Conservation (phyloP, 2,797 vertebrate genomes). For the Sardinella longiceps region DNA sequence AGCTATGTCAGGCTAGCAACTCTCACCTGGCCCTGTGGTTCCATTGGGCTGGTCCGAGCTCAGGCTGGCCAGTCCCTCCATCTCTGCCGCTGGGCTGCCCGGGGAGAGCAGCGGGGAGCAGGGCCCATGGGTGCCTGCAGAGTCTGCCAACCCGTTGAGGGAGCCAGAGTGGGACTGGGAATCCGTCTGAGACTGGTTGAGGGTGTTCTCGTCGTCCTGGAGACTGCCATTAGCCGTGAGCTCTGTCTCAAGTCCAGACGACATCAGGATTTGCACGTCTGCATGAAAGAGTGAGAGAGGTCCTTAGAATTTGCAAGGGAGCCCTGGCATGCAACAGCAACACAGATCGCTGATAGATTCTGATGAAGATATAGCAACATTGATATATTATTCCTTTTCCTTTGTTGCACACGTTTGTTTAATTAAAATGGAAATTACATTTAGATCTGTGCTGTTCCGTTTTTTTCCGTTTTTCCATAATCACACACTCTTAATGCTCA, state of each 20-base stretch:
- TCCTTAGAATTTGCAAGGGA: too few relatives aligned
- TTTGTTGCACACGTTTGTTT: too few relatives aligned
- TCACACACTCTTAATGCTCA: too few relatives aligned
- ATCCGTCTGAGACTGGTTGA: slow-evolving; percentile 64
- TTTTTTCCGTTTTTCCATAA: too few relatives aligned
- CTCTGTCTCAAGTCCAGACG: slow-evolving; percentile 71
- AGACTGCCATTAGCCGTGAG: slow-evolving; percentile 52
- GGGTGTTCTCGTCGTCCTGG: slow-evolving; percentile 64
- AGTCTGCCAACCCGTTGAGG: slow-evolving; percentile 55
- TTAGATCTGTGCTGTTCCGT: too few relatives aligned
- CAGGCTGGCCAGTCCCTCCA: slow-evolving; percentile 51
- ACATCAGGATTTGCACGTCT: slow-evolving; percentile 87
- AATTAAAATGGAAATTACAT: too few relatives aligned
- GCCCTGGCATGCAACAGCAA: too few relatives aligned
- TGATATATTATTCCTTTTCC: too few relatives aligned
- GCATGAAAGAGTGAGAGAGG: slow-evolving; percentile 27
- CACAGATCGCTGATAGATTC: background rate
- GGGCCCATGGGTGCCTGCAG: slow-evolving; percentile 42
- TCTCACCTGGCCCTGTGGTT: slow-evolving; percentile 73
- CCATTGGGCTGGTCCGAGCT: slow-evolving; percentile 55
- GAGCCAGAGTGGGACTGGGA: slow-evolving; percentile 63
- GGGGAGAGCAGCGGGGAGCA: slow-evolving; percentile 61
- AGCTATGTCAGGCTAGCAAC: too few relatives aligned
- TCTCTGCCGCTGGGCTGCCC: slow-evolving; percentile 29
- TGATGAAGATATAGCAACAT: too few relatives aligned